Evolutionary conservation across 2,797 vertebrate genomes (phyloP).

Genomic region (Australoheros facetus): DNA sequence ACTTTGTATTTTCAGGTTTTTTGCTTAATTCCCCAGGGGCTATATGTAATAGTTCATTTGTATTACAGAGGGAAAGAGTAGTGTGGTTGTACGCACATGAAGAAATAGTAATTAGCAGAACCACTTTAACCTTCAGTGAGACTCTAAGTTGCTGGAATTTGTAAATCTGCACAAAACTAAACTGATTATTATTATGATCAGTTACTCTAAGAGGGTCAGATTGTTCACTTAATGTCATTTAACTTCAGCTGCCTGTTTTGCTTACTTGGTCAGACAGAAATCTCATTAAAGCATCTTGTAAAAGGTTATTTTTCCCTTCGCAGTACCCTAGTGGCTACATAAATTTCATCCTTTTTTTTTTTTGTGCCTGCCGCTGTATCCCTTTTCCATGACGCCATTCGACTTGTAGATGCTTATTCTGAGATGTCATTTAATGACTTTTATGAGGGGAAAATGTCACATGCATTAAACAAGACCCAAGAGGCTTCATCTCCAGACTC

Average conservation of each 20-base stretch:
- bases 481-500: constrained; percentile 4
- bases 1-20: constrained; percentile 5
- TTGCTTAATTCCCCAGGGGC: neutral
- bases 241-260: constrained; percentile 3
- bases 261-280: constrained; percentile 18
- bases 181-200: constrained; percentile 30
- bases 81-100: constrained; percentile 2
- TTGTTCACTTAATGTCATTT: neutral
- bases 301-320: constrained; percentile 14
- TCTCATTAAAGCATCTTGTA: constrained; percentile 41
- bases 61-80: neutral
- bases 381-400: constrained; percentile 27
- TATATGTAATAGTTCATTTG: constrained; percentile 8
- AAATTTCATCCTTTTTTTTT: constrained; percentile 10
- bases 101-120: constrained; percentile 37
- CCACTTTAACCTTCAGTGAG: constrained; percentile 30
- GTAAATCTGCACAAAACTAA: constrained; percentile 25
- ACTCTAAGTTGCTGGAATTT: constrained; percentile 25
- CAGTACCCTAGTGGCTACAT: neutral
- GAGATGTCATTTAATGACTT: constrained; percentile 45
- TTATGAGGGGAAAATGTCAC: constrained; percentile 49
- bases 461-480: constrained; percentile 4
- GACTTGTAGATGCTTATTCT: constrained; percentile 35
- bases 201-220: constrained; percentile 28
- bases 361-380: constrained; percentile 11